phyloP scores from a whole-genome alignment of 2,888 invertebrate genomes.

The Agriopis marginaria region DNA sequence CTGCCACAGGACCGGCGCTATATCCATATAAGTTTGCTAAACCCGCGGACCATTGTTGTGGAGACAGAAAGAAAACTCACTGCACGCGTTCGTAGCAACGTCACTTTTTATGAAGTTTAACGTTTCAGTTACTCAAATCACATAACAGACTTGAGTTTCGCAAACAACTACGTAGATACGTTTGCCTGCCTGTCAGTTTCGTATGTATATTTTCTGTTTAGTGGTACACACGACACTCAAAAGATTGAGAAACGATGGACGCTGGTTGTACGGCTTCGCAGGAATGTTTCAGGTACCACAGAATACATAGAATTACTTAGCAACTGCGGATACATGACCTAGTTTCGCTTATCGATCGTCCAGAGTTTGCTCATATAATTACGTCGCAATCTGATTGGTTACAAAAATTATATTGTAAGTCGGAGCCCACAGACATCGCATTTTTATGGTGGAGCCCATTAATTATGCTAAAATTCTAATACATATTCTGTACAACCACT shows the following conservation, averaged over 20 bases:
- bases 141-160: no score
- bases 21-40: no score
- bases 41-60: no score
- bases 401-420: conserved; percentile 4
- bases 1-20: no score
- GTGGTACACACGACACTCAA: neutral
- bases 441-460: neutral
- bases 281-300: conserved; percentile 16
- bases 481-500: neutral
- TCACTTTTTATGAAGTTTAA: no score
- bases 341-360: conserved; percentile 18
- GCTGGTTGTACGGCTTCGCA: conserved; percentile 19
- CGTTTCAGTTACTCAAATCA: no score
- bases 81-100: no score
- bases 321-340: conserved; percentile 18
- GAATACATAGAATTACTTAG: conserved; percentile 24
- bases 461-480: neutral
- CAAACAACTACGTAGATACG: no score
- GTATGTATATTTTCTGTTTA: neutral
- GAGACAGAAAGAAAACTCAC: no score
- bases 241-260: neutral
- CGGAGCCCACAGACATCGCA: no score
- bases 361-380: conserved; percentile 6
- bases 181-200: no score
- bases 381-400: conserved; percentile 5